Base-by-base conservation (phyloP, 1,140 invertebrate genomes). In the Penaeus japonicus region DNA sequence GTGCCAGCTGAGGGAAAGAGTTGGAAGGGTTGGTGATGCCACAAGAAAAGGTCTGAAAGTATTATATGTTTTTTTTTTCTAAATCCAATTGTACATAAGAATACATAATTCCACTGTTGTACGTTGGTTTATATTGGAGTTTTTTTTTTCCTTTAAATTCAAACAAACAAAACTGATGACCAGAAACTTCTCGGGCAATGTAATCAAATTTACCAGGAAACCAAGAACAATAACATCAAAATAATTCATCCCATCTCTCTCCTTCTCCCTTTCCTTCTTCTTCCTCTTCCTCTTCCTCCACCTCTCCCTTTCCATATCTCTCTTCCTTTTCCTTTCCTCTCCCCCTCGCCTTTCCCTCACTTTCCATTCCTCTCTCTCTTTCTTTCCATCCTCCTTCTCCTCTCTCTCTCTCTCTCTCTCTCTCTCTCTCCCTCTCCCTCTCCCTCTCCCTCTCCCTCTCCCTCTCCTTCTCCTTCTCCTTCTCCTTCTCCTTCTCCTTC, bases 401-500 rank as follows among this genome's bases (percentile, higher is more conserved):
- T 70, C 47, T 84, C 20, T 12, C 47, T 70, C 47, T 84, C 20
- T 12, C 4, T 65, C 47, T 70, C 62, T 55, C 65, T 84, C 24
- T 75, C 17, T 59, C 24, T 81, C 39, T 81, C 59, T 22, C 54
- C 62, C 59, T 39, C 35, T 83, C 80, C 62, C 22, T 81, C 79
- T 55, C 53, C 30, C 79, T 81, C 79, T 81, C 39, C 55, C 53
- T 81, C 79, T 81, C 39, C 55, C 54, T 54, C 54, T 53, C 79
- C 55, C 24, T 55, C 53, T 81, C 39, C 55, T 27, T 55, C 24
- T 55, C 39, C 24, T 22, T 54, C 57, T 22, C 10, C 27, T 53
- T 30, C 27, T 77, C 30, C 24, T 27, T 22, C 39, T 17, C 22
- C 12, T 32, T 5, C 22, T 77, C 30, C 7, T 4, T 18, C 5